Evolutionary conservation across 2,113 vertebrate species (phyloP), one percentile per base, ranked within the genome.

Genomic region (Hassar affinis): DNA sequence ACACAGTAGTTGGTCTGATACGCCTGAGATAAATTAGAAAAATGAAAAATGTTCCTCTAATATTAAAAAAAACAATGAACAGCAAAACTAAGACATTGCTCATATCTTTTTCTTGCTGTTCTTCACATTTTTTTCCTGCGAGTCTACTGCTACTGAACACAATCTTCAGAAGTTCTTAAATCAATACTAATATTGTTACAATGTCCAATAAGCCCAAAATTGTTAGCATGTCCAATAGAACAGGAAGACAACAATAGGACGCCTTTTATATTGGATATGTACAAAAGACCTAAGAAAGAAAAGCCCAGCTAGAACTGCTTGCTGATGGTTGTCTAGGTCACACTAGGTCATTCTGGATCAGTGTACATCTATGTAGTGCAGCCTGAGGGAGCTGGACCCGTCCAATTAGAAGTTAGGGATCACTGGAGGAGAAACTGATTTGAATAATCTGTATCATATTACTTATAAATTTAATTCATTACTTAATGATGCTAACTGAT

Each of bases 261-360:
- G 9, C 49, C 1, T 56, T 81, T 54, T 27, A 2, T 69, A 27
- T 52, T 56, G 22, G 2, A 81, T 30, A n/a, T 57, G 22, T 35
- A 56, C 42, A 38, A 57, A 66, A 35, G 18, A 20, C 15, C 6
- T 18, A 18, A 1, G 15, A 33, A 86, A 90, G 14, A 62, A 86
- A 49, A 89, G 89, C 89, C 88, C 88, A 87, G 0, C 78, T 85
- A 81, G 84, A 80, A 83, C 87, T 88, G 85, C 87, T 85, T 89
- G 66, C 27, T 22, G 66, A 56, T 85, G 85, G 82, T 83, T 56
- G 77, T 62, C 35, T 85, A 88, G 84, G 89, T 87, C 88, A 88
- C 76, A 82, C 27, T 85, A 86, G 84, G 87, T 84, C 78, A 86
- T 82, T 82, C 22, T 81, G 82, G 81, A 54, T 87, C 77, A 85